These are phyloP conservation scores for Rostratula benghalensis DNA, from an alignment of 2,113 vertebrate species.

Conservation along the genomic window DNA sequence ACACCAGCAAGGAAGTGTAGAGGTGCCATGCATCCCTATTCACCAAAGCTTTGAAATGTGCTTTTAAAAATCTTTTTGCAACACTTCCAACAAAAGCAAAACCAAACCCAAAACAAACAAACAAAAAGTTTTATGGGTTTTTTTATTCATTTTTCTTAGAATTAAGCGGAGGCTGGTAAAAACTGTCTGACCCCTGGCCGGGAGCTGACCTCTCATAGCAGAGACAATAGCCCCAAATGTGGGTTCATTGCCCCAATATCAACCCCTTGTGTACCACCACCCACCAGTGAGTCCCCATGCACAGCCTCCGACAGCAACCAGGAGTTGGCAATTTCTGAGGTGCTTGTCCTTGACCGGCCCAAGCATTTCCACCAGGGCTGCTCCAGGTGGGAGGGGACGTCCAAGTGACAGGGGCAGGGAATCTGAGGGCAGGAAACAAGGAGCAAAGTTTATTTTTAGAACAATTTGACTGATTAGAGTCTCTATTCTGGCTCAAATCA, in stretches of 20 bases:
- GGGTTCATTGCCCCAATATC: neutral
- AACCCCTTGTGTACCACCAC: rapidly evolving
- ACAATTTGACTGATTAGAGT: neutral
- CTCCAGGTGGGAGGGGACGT: neutral
- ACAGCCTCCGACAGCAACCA: neutral
- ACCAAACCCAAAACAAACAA: too few relatives aligned
- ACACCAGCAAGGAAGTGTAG: neutral
- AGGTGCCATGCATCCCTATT: neutral
- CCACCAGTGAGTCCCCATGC: neutral
- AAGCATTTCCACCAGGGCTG: neutral
- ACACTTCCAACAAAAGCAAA: neutral
- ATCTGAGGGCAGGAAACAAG: neutral
- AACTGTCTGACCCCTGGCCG: neutral
- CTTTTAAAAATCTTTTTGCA: neutral
- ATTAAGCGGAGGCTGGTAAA: neutral
- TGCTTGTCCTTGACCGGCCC: neutral
- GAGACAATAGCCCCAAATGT: neutral
- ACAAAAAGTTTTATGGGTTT: neutral
- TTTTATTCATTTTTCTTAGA: neutral
- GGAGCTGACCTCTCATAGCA: neutral
- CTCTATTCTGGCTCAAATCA: neutral
- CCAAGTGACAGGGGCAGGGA: neutral
- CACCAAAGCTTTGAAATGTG: neutral
- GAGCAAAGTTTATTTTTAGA: neutral
- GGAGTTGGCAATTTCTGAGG: neutral